Evolutionary conservation across 2,113 vertebrate species (phyloP).

Genomic region (Hippocampus guttulatus): DNA sequence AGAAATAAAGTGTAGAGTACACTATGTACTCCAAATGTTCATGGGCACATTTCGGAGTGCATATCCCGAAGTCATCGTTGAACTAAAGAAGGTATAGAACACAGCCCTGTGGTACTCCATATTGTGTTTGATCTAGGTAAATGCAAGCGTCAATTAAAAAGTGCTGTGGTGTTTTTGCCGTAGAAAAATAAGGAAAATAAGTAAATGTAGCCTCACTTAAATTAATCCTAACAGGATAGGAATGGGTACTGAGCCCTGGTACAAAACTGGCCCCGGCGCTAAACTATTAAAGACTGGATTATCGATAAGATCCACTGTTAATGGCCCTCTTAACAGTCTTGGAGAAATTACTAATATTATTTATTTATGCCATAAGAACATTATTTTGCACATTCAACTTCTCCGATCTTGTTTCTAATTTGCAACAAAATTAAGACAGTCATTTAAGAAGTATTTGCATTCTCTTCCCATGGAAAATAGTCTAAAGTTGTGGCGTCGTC

Average conservation of each 20-base stretch:
- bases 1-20: not conserved
- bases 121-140: not conserved
- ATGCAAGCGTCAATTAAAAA: not conserved
- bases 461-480: constrained; percentile 5
- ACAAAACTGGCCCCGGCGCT: not conserved
- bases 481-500: not conserved
- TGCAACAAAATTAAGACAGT: too few species aligned
- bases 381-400: not conserved
- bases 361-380: not conserved
- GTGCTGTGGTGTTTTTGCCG: too few species aligned
- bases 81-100: not conserved
- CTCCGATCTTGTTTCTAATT: too few species aligned
- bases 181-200: too few species aligned
- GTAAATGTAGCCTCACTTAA: too few species aligned
- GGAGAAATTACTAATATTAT: not conserved
- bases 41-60: not conserved
- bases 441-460: not conserved
- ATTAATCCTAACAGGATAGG: too few species aligned
- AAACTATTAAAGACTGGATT: not conserved
- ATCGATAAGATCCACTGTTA: not conserved
- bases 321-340: not conserved
- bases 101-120: not conserved
- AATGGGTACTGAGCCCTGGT: not conserved
- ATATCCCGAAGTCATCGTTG: not conserved
- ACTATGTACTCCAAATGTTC: not conserved